Evolutionary conservation across 2,113 vertebrate genomes (phyloP), one percentile per base, ranked within the genome.

Genomic region (Elgaria multicarinata): DNA sequence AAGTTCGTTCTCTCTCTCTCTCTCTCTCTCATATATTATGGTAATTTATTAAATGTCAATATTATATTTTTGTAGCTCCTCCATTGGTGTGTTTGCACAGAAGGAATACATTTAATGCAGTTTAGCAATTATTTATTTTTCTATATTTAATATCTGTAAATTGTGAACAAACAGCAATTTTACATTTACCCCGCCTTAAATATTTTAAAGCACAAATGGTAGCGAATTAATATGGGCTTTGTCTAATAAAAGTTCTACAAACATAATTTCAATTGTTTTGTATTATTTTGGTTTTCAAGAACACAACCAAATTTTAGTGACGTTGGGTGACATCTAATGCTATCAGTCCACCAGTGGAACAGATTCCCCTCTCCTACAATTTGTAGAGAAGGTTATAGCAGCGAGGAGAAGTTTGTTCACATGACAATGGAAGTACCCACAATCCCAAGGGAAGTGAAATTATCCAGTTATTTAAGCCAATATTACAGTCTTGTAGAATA

Each of bases 51-150:
- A 62, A 28, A 16, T 58, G 55, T 58, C 14, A 50, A n/a, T 78
- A 50, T 53, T 71, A 74, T 62, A 36, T 88, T n/a, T 53, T 76
- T 91, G 22, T 91, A 46, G 74, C 80, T 87, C 89, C 89, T 86
- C 26, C 82, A 83, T 2, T 92, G 36, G 12, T 86, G 71, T 82
- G 14, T 42, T 22, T 90, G 82, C 36, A 69, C 39, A n/a, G 42
- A 84, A 94, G 22, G 69, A 58, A 66, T 92, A 66, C 94, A 94
- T 92, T 93, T 90, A 95, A 69, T 62, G 44, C 90, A 90, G 31
- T 74, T 93, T 81, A 88, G 67, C 1, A 42, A 39, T 79, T 9
- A 7, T 94, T 93, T 92, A 93, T 93, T 96, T 91, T 93, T 92
- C 58, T 78, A 69, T 6, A 50, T 31, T 44, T 24, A 53, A 36